phyloP scores from a whole-genome alignment of 1,140 invertebrate genomes.

The Musca vetustissima region DNA sequence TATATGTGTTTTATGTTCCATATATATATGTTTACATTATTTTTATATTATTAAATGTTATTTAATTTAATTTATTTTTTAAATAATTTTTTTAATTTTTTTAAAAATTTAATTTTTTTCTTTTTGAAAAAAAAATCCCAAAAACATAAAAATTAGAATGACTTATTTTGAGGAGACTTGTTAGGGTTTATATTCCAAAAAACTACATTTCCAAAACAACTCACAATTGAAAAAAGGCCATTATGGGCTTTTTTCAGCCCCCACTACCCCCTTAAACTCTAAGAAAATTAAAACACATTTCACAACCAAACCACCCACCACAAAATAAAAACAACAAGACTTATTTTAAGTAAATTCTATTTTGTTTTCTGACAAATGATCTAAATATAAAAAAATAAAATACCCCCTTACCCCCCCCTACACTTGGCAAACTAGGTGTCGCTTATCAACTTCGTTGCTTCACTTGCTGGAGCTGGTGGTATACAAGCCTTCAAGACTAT shows the following conservation, averaged over 20 bases:
- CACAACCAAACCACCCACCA: too few species aligned
- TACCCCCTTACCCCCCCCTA: neutral
- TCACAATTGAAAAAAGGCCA: neutral
- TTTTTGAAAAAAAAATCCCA: too few species aligned
- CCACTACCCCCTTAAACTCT: too few species aligned
- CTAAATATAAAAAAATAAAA: constrained; percentile 21
- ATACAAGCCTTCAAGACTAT: constrained; percentile 98
- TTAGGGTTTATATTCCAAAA: neutral
- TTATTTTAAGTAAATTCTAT: too few species aligned
- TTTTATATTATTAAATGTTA: constrained; percentile 3
- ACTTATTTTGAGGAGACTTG: constrained; percentile 7
- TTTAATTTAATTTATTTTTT: constrained; percentile 8
- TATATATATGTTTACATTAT: too few species aligned
- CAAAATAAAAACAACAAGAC: neutral
- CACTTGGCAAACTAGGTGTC: constrained; percentile 73
- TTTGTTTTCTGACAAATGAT: constrained; percentile 19
- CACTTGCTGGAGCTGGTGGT: constrained; percentile 87
- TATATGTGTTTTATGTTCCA: constrained; percentile 17
- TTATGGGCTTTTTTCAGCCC: too few species aligned
- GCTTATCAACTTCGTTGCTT: constrained; percentile 95
- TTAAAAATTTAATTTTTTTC: neutral
- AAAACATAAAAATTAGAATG: neutral
- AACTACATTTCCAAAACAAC: constrained; percentile 10
- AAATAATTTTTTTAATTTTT: neutral
- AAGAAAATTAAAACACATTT: too few species aligned